These are phyloP conservation scores for Phrynocephalus guinanensis DNA, from an alignment of 2,797 vertebrate genomes.

Conservation along the genomic window DNA sequence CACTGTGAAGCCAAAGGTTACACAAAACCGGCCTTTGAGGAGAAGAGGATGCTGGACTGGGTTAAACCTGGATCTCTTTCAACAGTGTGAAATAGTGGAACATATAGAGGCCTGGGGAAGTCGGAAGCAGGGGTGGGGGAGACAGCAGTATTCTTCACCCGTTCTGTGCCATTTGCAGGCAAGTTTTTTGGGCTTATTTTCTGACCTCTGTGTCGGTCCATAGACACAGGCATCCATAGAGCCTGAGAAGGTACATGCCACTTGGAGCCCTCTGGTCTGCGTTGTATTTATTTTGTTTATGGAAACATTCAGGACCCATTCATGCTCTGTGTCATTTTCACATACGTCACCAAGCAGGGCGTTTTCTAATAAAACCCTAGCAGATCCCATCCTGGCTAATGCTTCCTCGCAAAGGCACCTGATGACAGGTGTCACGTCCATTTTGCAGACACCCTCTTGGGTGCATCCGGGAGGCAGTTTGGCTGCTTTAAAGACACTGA, in stretches of 20 bases:
- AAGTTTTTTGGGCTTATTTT: not conserved
- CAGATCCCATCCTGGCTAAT: fast-evolving
- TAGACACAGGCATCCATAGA: no score
- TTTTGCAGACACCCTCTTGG: slow-evolving; percentile 36
- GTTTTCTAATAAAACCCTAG: slow-evolving; percentile 21
- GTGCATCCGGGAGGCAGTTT: not conserved
- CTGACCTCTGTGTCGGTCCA: no score
- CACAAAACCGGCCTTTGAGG: no score
- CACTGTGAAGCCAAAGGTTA: no score
- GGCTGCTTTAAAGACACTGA: not conserved
- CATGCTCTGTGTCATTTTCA: not conserved
- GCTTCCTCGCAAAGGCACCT: not conserved
- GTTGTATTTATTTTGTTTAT: slow-evolving; percentile 30
- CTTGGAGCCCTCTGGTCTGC: slow-evolving; percentile 17
- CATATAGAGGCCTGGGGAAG: no score
- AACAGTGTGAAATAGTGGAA: not conserved
- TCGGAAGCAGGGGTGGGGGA: not conserved
- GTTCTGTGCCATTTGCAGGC: not conserved
- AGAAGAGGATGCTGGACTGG: not conserved
- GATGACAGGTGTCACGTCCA: not conserved
- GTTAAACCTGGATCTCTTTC: not conserved
- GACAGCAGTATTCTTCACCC: not conserved
- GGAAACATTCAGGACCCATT: slow-evolving; percentile 36
- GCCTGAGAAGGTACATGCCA: slow-evolving; percentile 30
- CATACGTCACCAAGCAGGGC: slow-evolving; percentile 12